These are phyloP conservation scores for Uloborus plumipes DNA, from an alignment of 2,888 invertebrate species.

Conservation along the genomic window DNA sequence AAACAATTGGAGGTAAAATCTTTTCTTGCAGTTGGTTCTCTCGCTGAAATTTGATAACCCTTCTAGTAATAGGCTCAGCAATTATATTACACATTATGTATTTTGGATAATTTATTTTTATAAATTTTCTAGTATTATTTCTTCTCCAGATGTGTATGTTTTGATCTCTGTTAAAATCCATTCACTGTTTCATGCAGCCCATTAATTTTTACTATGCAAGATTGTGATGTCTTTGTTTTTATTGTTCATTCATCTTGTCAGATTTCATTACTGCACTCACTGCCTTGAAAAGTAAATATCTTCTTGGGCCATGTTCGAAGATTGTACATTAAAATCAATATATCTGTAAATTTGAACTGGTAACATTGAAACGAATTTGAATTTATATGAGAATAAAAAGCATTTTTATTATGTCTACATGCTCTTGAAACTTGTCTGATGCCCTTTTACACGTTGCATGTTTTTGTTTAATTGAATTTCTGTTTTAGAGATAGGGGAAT, in stretches of 20 bases:
- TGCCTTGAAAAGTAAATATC: slow-evolving; percentile 41
- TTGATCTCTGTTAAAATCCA: slow-evolving; percentile 5
- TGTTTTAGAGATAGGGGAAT: no score
- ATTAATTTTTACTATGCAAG: slow-evolving; percentile 14
- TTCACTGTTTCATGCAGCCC: not conserved
- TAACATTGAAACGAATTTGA: slow-evolving; percentile 38
- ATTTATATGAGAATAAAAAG: slow-evolving; percentile 54
- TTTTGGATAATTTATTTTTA: not conserved
- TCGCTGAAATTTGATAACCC: no score
- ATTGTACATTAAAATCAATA: slow-evolving; percentile 45
- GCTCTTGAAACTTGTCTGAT: no score
- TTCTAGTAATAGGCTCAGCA: no score
- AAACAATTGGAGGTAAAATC: no score
- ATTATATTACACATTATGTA: no score
- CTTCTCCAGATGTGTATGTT: no score
- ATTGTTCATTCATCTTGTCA: slow-evolving; percentile 32
- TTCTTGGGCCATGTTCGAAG: slow-evolving; percentile 49
- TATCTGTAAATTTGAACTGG: slow-evolving; percentile 50
- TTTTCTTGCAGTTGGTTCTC: no score
- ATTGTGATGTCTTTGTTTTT: slow-evolving; percentile 3
- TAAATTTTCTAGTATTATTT: not conserved
- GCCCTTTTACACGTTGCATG: no score
- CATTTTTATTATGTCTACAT: no score
- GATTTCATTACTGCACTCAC: slow-evolving; percentile 38
- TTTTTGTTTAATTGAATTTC: no score